Evolutionary conservation across 2,797 vertebrate genomes (phyloP), one percentile per base, ranked within the genome.

Genomic region (Leptoclinus maculatus): DNA sequence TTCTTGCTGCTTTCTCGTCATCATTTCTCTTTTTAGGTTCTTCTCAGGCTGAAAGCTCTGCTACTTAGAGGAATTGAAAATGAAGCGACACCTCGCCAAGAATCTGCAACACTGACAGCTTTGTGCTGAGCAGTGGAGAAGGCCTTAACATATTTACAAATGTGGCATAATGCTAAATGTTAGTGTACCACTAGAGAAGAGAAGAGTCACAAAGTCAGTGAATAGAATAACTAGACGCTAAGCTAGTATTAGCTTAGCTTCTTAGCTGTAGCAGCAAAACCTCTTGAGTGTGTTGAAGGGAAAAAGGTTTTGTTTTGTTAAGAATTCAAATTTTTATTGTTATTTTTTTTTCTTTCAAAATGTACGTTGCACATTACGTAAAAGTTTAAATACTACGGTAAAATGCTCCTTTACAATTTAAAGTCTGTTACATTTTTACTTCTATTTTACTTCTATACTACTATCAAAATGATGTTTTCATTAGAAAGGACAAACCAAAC

Each of bases 121-220:
- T 27, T 38, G 45, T 38, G 49, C 36, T 53, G 7, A 12, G 29
- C 54, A 0, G 32, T 16, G 19, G 69, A 29, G 58, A 65, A 67
- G 4, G 5, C 39, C 4, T 38, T 45, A 0, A n/a, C 54, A 27
- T 78, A 23, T 21, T 36, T 21, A 21, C 23, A 14, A 16, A 14
- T 51, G 19, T 5, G 10, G 4, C 1, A 49, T 71, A 32, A 34
- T 23, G n/a, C 7, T 2, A 63, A 53, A 60, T 25, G 5, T 19
- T 57, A 57, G 3, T 1, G 0, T 14, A 43, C 23, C 0, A n/a
- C 10, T 2, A 29, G 38, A 53, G 51, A 0, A 23, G 0, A 51
- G 49, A 53, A 23, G 49, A 53, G 53, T 54, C 0, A 54, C 25
- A 6, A 54, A 25, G 12, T 54, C 13, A 10, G 17, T 21, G 19